These are phyloP conservation scores for Ochropleura plecta DNA, from an alignment of 2,888 invertebrate species.

Conservation along the genomic window DNA sequence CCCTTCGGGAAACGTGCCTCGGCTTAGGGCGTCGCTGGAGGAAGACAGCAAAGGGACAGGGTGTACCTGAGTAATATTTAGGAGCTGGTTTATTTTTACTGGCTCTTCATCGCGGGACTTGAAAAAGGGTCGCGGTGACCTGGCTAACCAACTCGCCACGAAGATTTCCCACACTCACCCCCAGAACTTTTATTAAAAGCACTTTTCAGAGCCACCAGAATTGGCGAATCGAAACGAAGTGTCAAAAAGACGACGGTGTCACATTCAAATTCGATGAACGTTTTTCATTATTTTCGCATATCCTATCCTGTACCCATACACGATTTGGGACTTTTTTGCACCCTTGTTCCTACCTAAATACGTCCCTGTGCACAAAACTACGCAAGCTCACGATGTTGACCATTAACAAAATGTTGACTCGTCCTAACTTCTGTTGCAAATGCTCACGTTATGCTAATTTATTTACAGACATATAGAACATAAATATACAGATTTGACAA, in stretches of 20 bases:
- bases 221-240: too few species aligned
- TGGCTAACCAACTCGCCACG: too few species aligned
- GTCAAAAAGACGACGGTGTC: not conserved
- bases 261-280: not conserved
- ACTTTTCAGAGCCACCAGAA: too few species aligned
- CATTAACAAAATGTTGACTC: conserved; percentile 61
- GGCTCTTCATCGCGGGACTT: too few species aligned
- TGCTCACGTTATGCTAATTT: conserved; percentile 56
- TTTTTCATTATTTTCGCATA: not conserved
- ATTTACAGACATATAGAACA: conserved; percentile 1
- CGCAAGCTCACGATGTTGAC: conserved; percentile 20
- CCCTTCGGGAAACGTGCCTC: too few species aligned
- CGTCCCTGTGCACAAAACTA: conserved; percentile 48
- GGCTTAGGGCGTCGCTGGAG: too few species aligned
- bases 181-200: too few species aligned
- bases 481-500: not conserved
- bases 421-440: conserved; percentile 37
- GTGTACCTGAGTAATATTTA: too few species aligned
- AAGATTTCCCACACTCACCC: too few species aligned
- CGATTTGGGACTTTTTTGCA: not conserved
- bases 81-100: too few species aligned
- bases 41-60: too few species aligned
- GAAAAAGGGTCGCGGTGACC: too few species aligned
- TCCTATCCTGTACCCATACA: not conserved
- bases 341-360: conserved; percentile 12